Conservation (phyloP, 2,797 vertebrate species). For the Amphiprion clarkii region DNA sequence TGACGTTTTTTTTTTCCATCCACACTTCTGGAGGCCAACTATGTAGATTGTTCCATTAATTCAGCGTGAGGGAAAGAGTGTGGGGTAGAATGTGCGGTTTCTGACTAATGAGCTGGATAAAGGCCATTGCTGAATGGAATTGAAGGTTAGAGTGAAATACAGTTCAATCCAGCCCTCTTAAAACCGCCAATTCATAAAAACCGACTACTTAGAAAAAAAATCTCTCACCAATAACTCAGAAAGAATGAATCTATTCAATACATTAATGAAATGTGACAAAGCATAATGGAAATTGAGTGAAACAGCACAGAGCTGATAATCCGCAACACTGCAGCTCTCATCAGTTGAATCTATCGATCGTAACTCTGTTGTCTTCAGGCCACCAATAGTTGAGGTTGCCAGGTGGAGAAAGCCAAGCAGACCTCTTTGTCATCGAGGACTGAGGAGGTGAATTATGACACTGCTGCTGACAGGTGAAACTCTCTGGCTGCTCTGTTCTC, state of each 20-base stretch:
- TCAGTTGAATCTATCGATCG: conserved; percentile 16
- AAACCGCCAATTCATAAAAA: conserved; percentile 37
- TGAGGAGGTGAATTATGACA: conserved; percentile 26
- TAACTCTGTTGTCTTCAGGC: neutral
- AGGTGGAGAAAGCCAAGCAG: conserved; percentile 13
- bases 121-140: conserved; percentile 48
- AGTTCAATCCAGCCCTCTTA: conserved; percentile 11
- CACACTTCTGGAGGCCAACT: conserved; percentile 62
- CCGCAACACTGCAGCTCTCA: neutral
- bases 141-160: conserved; percentile 35
- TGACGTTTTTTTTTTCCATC: conserved; percentile 10
- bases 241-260: neutral
- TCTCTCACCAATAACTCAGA: neutral
- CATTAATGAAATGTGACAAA: conserved; percentile 18
- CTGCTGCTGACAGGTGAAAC: conserved; percentile 52
- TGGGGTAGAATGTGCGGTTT: conserved; percentile 69
- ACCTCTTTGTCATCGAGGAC: conserved; percentile 19
- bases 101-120: conserved; percentile 76
- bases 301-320: conserved; percentile 1
- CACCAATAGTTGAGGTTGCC: neutral
- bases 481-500: conserved; percentile 28
- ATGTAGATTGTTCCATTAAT: conserved; percentile 76
- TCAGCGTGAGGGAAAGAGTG: conserved; percentile 64
- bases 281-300: conserved; percentile 7
- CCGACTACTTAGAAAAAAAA: conserved; percentile 6